phyloP scores from a whole-genome alignment of 2,888 invertebrate genomes.

The Pogonocherus hispidulus region DNA sequence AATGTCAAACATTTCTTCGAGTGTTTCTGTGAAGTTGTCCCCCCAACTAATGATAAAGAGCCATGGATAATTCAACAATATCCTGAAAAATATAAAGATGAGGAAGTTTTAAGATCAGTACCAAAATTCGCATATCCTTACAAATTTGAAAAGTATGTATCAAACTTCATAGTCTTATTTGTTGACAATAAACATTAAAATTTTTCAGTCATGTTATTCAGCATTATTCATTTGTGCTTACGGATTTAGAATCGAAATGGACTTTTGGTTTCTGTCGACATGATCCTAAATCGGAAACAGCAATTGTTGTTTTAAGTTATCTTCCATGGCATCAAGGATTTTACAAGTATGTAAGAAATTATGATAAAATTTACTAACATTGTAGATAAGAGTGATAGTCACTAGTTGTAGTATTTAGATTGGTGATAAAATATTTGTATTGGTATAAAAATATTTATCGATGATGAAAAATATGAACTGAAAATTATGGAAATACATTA shows the following conservation, averaged over 20 bases:
- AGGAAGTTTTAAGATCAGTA: conserved; percentile 87
- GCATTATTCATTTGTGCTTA: conserved; percentile 97
- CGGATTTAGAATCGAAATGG: conserved; percentile 95
- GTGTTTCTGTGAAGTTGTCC: conserved; percentile 86
- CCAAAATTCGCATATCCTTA: conserved; percentile 94
- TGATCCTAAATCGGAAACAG: conserved; percentile 90
- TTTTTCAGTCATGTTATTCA: conserved; percentile 85
- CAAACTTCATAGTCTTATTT: not conserved
- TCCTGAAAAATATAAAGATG: conserved; percentile 86
- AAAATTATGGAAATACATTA: no score
- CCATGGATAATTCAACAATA: conserved; percentile 87
- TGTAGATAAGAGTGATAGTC: not conserved
- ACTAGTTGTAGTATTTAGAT: not conserved
- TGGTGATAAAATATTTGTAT: no score
- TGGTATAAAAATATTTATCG: no score
- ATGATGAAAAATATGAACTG: no score
- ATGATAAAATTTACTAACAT: not conserved
- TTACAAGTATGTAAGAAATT: conserved; percentile 79
- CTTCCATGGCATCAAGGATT: conserved; percentile 98
- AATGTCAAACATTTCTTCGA: conserved; percentile 85
- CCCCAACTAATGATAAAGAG: conserved; percentile 74
- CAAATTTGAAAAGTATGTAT: conserved; percentile 78
- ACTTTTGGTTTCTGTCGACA: conserved; percentile 98
- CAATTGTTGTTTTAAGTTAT: conserved; percentile 87
- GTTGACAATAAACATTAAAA: not conserved